Evolutionary conservation across 30 jellyfish, hydroid and myxozoan species (phyloP).

Genomic region (Aurelia sp.): DNA sequence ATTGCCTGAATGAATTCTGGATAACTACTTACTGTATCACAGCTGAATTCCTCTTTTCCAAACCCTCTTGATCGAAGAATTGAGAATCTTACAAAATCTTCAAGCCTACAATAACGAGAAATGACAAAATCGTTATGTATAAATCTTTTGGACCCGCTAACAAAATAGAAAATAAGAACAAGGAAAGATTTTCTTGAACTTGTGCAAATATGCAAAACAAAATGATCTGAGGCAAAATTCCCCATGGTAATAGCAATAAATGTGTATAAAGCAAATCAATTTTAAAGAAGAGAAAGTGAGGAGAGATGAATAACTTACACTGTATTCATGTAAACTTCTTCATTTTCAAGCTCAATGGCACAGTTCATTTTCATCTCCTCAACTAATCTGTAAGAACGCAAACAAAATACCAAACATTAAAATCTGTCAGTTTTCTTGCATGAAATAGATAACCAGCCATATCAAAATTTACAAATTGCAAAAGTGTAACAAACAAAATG

Average conservation of each 20-base stretch:
- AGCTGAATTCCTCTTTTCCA: slow-evolving; percentile 81
- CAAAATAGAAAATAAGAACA: too few species aligned
- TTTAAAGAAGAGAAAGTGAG: too few species aligned
- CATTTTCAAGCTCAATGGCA: slow-evolving; percentile 86
- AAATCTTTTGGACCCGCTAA: too few species aligned
- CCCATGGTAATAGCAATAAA: too few species aligned
- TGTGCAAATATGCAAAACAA: too few species aligned
- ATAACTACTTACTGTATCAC: slow-evolving; percentile 80
- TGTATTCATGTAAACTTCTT: slow-evolving; percentile 94
- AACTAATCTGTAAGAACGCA: slow-evolving; percentile 56
- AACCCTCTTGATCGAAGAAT: slow-evolving; percentile 85
- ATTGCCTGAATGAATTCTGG: neutral
- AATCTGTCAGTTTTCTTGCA: neutral
- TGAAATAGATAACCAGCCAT: neutral
- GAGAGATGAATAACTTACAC: too few species aligned
- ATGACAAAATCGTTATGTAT: too few species aligned
- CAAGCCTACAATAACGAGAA: slow-evolving; percentile 38
- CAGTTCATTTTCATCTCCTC: slow-evolving; percentile 90
- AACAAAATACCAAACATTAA: neutral
- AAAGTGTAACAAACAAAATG: too few species aligned
- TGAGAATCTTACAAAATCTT: slow-evolving; percentile 64
- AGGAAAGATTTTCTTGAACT: too few species aligned
- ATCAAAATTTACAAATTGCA: too few species aligned
- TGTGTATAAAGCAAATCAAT: too few species aligned
- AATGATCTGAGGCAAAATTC: too few species aligned